phyloP scores from a whole-genome alignment of 2,113 vertebrate species.

The Aspiorhynchus laticeps region DNA sequence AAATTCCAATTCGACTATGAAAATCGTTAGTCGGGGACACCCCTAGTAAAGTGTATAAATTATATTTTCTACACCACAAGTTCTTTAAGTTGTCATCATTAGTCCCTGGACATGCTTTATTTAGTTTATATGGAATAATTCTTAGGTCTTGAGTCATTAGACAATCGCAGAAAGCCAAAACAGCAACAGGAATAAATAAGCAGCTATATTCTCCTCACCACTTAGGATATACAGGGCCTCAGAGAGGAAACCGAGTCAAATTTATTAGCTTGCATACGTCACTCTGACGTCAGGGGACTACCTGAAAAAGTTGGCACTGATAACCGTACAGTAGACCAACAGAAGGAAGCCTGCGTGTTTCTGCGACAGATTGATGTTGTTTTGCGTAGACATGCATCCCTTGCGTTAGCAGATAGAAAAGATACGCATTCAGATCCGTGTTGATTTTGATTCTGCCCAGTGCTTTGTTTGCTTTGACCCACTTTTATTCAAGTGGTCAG shows the following conservation, averaged over 20 bases:
- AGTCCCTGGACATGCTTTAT: neutral
- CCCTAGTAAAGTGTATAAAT: neutral
- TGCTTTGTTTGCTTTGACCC: no score
- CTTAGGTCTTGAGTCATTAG: constrained; percentile 9
- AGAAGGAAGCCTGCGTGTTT: neutral
- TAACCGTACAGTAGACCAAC: neutral
- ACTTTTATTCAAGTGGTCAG: constrained; percentile 29
- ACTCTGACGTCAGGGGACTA: neutral
- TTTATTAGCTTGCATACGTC: neutral
- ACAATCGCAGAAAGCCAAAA: neutral
- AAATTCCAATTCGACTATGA: no score
- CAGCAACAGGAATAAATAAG: constrained; percentile 2
- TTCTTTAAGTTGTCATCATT: neutral
- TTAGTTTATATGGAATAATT: constrained; percentile 19
- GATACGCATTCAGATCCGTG: neutral
- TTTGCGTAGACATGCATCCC: constrained; percentile 29
- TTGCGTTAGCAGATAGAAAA: constrained; percentile 40
- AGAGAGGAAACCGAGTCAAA: neutral
- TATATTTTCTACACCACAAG: neutral
- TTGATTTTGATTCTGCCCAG: constrained; percentile 18
- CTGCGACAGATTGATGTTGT: constrained; percentile 30
- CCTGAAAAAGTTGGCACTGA: neutral
- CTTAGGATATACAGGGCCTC: neutral
- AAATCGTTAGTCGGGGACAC: no score
- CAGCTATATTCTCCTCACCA: neutral